Conservation (phyloP, 1,140 invertebrate genomes). For the Ctenoplectra terminalis region DNA sequence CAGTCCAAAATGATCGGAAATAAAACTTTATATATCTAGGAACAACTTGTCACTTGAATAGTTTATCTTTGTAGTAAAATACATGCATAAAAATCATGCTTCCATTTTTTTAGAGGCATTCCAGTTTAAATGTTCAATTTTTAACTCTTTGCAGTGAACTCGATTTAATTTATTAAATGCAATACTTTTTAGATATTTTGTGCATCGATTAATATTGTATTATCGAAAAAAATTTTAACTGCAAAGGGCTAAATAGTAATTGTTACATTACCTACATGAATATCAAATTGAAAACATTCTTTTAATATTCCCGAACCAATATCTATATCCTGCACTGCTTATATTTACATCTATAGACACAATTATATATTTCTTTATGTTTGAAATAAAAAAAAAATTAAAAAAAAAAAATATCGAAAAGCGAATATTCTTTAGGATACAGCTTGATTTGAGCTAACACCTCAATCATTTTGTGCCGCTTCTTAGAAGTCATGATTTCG, state of each 20-base stretch:
- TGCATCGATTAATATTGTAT: no score
- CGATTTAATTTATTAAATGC: no score
- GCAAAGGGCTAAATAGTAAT: not conserved
- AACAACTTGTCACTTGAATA: slow-evolving; percentile 28
- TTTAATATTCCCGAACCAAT: not conserved
- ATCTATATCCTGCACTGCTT: not conserved
- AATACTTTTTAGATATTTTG: no score
- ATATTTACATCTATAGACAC: not conserved
- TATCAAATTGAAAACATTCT: not conserved
- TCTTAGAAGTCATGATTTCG: slow-evolving; percentile 37
- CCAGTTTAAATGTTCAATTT: not conserved
- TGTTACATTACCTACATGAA: not conserved
- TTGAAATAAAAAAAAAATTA: not conserved
- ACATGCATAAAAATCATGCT: not conserved
- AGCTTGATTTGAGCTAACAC: not conserved
- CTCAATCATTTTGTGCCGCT: not conserved
- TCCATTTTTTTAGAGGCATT: not conserved
- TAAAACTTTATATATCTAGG: slow-evolving; percentile 55
- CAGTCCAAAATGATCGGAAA: slow-evolving; percentile 49
- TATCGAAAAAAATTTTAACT: not conserved
- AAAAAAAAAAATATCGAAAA: no score
- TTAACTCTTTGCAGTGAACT: not conserved
- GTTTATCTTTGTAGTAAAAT: slow-evolving; percentile 3
- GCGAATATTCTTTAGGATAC: not conserved
- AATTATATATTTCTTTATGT: not conserved